Conservation (phyloP, 2,888 invertebrate genomes). For the Dichetophora obliterata region DNA sequence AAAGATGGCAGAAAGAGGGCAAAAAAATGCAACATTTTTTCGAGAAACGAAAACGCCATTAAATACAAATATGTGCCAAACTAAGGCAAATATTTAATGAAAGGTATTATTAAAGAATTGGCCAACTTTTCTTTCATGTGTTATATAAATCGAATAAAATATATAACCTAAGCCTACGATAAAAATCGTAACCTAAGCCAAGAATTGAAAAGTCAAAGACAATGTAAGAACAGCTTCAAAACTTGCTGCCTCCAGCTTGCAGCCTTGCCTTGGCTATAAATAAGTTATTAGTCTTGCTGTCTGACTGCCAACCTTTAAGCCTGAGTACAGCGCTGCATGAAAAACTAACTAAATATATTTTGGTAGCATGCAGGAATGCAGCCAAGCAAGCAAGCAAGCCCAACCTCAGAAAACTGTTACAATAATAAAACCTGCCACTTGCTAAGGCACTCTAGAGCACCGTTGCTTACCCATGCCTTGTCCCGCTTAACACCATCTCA, state of each 20-base stretch:
- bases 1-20: too few relatives aligned
- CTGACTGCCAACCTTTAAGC: not conserved
- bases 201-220: slow-evolving; percentile 11
- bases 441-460: not conserved
- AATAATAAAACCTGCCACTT: slow-evolving; percentile 1
- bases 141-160: too few relatives aligned
- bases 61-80: too few relatives aligned
- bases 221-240: not conserved
- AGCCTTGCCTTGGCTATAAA: not conserved
- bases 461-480: not conserved
- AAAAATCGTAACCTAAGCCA: not conserved
- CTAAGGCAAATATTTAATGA: too few relatives aligned
- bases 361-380: slow-evolving; percentile 24
- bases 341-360: slow-evolving; percentile 11
- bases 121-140: too few relatives aligned
- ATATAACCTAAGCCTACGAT: too few relatives aligned
- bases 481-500: not conserved
- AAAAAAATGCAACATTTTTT: too few relatives aligned
- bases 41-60: too few relatives aligned
- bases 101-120: too few relatives aligned
- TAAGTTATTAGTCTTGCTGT: not conserved
- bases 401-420: slow-evolving; percentile 1
- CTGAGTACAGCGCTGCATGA: not conserved
- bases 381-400: not conserved
- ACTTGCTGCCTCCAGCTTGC: not conserved